phyloP scores from a whole-genome alignment of 2,888 invertebrate species.

The Drosophila bunnanda region DNA sequence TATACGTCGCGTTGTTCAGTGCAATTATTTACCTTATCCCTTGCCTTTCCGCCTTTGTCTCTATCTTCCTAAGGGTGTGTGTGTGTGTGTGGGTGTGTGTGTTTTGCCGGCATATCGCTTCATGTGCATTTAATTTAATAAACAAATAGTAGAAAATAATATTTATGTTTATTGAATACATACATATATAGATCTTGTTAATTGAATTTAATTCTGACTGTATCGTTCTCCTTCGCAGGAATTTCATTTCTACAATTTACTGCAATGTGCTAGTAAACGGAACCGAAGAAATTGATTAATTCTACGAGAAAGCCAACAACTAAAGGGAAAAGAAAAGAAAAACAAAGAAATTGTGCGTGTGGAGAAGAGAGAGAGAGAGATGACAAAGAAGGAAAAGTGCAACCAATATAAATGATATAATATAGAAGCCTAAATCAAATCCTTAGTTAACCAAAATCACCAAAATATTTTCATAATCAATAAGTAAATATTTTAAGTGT shows the following conservation, averaged over 20 bases:
- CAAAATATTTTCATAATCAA: slow-evolving; percentile 32
- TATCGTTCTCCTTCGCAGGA: slow-evolving; percentile 49
- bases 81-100: not conserved
- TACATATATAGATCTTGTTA: slow-evolving; percentile 10
- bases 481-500: slow-evolving; percentile 30
- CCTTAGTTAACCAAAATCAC: slow-evolving; percentile 28
- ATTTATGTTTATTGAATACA: slow-evolving; percentile 18
- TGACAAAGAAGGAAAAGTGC: slow-evolving; percentile 54
- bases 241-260: slow-evolving; percentile 72
- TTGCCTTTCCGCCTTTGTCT: not conserved
- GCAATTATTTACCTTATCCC: slow-evolving; percentile 34
- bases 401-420: slow-evolving; percentile 10
- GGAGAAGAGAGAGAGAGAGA: slow-evolving; percentile 49
- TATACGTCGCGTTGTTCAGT: slow-evolving; percentile 23
- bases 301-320: slow-evolving; percentile 42
- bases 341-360: slow-evolving; percentile 17
- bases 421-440: slow-evolving; percentile 15
- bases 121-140: slow-evolving; percentile 40
- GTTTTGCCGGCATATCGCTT: slow-evolving; percentile 14
- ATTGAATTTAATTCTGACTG: slow-evolving; percentile 25
- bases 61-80: slow-evolving; percentile 17
- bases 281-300: slow-evolving; percentile 43
- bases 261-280: slow-evolving; percentile 61
- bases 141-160: slow-evolving; percentile 31
- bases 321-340: not conserved